Evolutionary conservation across 2,797 vertebrate genomes (phyloP), one percentile per base, ranked within the genome.

Genomic region (Sebastes iracundus): DNA sequence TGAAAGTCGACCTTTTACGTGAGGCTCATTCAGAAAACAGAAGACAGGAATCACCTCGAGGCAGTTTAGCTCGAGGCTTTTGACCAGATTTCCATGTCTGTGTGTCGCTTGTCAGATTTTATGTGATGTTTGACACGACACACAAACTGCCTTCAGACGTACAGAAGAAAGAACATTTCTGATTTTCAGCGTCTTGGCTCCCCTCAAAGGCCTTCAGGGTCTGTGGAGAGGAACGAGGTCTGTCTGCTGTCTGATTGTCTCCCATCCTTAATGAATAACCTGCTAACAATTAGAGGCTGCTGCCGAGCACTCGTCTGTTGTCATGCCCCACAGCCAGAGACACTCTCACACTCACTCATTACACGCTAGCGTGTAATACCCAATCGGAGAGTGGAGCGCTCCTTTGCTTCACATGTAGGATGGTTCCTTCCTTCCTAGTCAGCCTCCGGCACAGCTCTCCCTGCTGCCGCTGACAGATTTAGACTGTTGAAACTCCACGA

Each of bases 181-280:
- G 25, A 58, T 74, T 68, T 80, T 81, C 33, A 80, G 18, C 33
- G 4, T 62, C 68, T 73, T 27, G 63, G 18, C 72, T 77, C 67
- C 75, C 59, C 64, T 32, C 59, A 72, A 33, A 28, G 69, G 67
- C 87, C 79, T 35, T 77, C 12, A 0, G 84, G 77, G 62, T 73
- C 70, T 46, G 25, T 20, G 28, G 22, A 69, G 55, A 75, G 82
- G 61, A 81, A 61, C 35, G 11, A 49, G 58, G 38, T 77, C 83
- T 78, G 64, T 78, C 81, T 85, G 64, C 33, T 49, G 18, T 49
- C 61, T 77, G 64, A 74, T 83, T 60, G 65, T 75, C 75, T 84
- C 66, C 42, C 59, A 66, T 88, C 67, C 64, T 82, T 91, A 88
- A 93, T 90, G 85, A 91, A 89, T 87, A 88, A 92, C 76, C 81